Evolutionary conservation across 2,113 vertebrate genomes (phyloP), one percentile per base, ranked within the genome.

Genomic region (Morone saxatilis): DNA sequence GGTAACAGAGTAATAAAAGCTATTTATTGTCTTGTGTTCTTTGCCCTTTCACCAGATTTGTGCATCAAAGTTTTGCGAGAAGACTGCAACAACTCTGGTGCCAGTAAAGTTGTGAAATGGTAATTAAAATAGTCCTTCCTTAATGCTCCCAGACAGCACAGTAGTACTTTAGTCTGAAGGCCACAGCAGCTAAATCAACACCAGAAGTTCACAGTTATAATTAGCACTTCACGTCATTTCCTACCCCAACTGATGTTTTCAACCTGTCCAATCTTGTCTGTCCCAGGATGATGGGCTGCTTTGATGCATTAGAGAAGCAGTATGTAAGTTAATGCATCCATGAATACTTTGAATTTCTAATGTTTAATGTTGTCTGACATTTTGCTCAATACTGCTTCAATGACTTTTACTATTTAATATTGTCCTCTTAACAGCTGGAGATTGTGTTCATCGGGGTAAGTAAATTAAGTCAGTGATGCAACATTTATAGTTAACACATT

Each of bases 271-370:
- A 38, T 14, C 41, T 51, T 2, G 62, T 54, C 65, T 90, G 91
- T 91, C 94, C 84, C 81, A 99, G 98, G 98, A 95, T 99, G 95
- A 95, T 97, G 89, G 98, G 98, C 81, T 97, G 97, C 90, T 99
- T 98, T 31, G 97, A 99, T 94, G 98, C 98, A 78, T 90, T 99
- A 80, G 96, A 99, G 91, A 99, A 94, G 91, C 96, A 96, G 95
- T 99, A 98, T 11, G 98, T 99, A 95, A 97, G 98, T 97, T 3
- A 2, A 65, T 38, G 25, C 45, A 50, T 41, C 12, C 9, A 10
- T 65, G 2, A 62, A 8, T 25, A n/a, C 0, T 72, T 69, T 59
- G 5, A 54, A 62, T 84, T 53, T 48, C 4, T 78, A 51, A 45
- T 53, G 40, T 76, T 59, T 45, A 20, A 22, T 54, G 4, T 66